Conservation (phyloP, 2,888 invertebrate species). For the Acanthoscelides obtectus region DNA sequence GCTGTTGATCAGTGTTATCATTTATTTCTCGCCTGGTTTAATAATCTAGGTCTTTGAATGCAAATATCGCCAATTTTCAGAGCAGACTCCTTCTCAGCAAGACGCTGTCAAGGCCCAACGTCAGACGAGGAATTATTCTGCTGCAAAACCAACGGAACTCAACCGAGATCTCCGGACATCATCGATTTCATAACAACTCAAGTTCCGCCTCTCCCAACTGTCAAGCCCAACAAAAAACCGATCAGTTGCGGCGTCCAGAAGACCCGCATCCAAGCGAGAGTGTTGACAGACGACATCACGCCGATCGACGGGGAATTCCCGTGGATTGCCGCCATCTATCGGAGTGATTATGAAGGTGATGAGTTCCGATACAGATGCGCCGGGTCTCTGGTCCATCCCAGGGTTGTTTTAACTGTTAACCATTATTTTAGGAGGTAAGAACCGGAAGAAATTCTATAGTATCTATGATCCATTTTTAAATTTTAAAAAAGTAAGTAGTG, state of each 20-base stretch:
- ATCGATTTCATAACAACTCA: background rate
- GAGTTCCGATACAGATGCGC: conserved; percentile 21
- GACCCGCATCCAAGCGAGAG: conserved; percentile 21
- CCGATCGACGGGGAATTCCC: conserved; percentile 29
- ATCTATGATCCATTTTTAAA: background rate
- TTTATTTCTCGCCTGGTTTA: too few relatives aligned
- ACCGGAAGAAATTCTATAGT: too few relatives aligned
- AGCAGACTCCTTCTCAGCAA: background rate
- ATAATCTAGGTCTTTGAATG: too few relatives aligned
- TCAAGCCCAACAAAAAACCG: background rate
- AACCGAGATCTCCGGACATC: conserved; percentile 1
- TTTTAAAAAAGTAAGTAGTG: too few relatives aligned
- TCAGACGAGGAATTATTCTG: conserved; percentile 10
- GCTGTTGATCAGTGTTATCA: too few relatives aligned
- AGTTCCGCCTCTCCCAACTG: background rate
- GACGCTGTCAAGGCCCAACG: conserved; percentile 7
- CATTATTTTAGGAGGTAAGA: conserved; percentile 27
- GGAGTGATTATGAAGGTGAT: conserved; percentile 1
- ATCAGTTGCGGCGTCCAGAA: conserved; percentile 20
- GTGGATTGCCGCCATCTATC: conserved; percentile 29
- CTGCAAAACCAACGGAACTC: conserved; percentile 5
- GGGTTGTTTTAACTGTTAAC: conserved; percentile 28
- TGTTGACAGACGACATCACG: conserved; percentile 17
- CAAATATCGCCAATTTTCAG: too few relatives aligned
- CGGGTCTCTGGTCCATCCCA: conserved; percentile 30